A percentile compares a stretch with the other conserved stretches of the same genome.
These are phyloP conservation scores for Drosophila seguyi DNA, from an alignment of 1,140 invertebrate genomes.

Conservation along the genomic window DNA sequence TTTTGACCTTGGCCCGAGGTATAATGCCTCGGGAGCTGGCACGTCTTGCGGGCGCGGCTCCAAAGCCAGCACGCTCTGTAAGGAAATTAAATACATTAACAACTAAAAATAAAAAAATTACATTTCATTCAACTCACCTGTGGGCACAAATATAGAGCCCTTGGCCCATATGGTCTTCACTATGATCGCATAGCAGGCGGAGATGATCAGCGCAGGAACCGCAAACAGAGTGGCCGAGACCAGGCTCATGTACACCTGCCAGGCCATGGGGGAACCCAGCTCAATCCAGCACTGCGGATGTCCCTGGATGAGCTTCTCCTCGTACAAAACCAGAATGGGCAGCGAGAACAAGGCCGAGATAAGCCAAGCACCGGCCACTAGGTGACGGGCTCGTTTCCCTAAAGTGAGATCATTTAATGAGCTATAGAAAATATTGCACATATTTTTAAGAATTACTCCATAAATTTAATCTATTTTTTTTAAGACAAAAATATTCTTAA, in stretches of 20 bases:
- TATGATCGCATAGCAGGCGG: slow-evolving; percentile 95
- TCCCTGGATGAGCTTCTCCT: slow-evolving; percentile 91
- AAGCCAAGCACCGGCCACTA: slow-evolving; percentile 93
- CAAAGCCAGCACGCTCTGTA: slow-evolving; percentile 85
- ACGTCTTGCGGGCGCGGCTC: slow-evolving; percentile 87
- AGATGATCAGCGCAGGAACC: slow-evolving; percentile 95
- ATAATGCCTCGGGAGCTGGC: slow-evolving; percentile 94
- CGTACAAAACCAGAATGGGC: slow-evolving; percentile 93
- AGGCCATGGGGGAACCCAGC: slow-evolving; percentile 89
- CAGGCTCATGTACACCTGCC: slow-evolving; percentile 95
- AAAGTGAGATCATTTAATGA: slow-evolving; percentile 14
- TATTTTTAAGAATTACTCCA: neutral
- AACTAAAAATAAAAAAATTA: neutral
- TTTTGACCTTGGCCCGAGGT: slow-evolving; percentile 97
- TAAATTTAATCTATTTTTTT: too few relatives aligned
- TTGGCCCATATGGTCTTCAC: slow-evolving; percentile 97
- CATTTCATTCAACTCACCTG: slow-evolving; percentile 50
- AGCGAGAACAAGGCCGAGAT: slow-evolving; percentile 93
- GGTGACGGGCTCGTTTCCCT: slow-evolving; percentile 93
- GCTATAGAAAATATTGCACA: neutral
- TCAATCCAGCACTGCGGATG: slow-evolving; percentile 96
- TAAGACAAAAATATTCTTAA: neutral
- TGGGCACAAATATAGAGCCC: slow-evolving; percentile 86
- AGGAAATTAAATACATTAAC: neutral
- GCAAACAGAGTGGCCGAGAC: slow-evolving; percentile 94